Evolutionary conservation across 2,797 vertebrate genomes (phyloP).

Genomic region (Eulemur albifrons): DNA sequence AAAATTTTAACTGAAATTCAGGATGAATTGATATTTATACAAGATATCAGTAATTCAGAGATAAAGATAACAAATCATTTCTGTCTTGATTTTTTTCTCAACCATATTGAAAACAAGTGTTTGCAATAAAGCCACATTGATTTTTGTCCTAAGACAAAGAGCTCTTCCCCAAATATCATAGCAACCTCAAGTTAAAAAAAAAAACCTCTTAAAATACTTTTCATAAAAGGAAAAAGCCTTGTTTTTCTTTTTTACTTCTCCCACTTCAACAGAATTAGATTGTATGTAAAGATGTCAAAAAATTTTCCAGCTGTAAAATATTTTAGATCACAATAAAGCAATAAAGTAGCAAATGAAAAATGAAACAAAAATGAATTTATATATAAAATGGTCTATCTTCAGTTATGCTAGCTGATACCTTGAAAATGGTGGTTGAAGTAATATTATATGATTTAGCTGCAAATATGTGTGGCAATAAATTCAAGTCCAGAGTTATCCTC

Average conservation of each 20-base stretch:
- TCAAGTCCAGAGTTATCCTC: constrained; percentile 63
- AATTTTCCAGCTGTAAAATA: constrained; percentile 58
- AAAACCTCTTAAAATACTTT: constrained; percentile 32
- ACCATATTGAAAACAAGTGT: constrained; percentile 22
- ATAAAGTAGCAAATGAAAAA: constrained; percentile 64
- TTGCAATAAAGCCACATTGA: constrained; percentile 43
- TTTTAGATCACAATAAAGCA: constrained; percentile 55
- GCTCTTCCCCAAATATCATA: not conserved
- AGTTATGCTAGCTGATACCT: constrained; percentile 65
- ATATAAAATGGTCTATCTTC: constrained; percentile 59
- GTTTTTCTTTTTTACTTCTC: constrained; percentile 27
- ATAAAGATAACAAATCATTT: constrained; percentile 22
- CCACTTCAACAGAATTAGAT: not conserved
- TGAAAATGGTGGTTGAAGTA: constrained; percentile 67
- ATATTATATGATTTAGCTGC: constrained; percentile 48
- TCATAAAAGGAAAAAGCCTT: not conserved
- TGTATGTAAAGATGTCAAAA: constrained; percentile 44
- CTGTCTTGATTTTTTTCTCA: constrained; percentile 21
- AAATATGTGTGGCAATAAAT: constrained; percentile 56
- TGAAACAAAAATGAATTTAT: constrained; percentile 63
- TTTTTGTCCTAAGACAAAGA: constrained; percentile 36
- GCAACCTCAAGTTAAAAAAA: not conserved
- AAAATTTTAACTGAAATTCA: constrained; percentile 19
- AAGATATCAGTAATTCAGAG: constrained; percentile 28
- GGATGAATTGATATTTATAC: constrained; percentile 34